Percentiles rank a stretch among this genome's conserved stretches.
Conservation (phyloP, 2,113 vertebrate species). For the Oophaga pumilio region DNA sequence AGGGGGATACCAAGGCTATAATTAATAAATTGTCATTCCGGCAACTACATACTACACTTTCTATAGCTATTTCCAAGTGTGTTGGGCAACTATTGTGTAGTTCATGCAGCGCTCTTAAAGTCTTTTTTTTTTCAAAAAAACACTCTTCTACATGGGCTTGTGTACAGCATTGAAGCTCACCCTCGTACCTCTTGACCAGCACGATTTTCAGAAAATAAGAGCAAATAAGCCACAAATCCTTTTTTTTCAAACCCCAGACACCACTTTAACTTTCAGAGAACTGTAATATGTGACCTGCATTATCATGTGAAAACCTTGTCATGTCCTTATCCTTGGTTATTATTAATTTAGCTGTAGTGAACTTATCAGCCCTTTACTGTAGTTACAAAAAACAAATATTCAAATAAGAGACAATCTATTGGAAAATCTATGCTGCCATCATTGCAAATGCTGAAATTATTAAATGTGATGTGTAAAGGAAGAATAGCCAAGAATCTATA, state of each 20-base stretch:
- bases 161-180: too few species aligned
- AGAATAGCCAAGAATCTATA: conserved; percentile 4
- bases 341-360: conserved; percentile 40
- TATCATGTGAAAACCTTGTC: not conserved
- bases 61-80: too few species aligned
- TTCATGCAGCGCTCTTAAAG: too few species aligned
- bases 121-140: too few species aligned
- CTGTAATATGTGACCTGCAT: not conserved
- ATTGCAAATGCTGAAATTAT: conserved; percentile 17
- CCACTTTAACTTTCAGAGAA: not conserved
- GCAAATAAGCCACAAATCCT: too few species aligned
- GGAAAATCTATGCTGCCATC: conserved; percentile 25
- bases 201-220: not conserved
- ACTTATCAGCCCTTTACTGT: conserved; percentile 13
- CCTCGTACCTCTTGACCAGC: too few species aligned
- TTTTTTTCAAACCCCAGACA: too few species aligned
- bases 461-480: conserved; percentile 13
- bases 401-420: conserved; percentile 10
- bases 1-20: too few species aligned
- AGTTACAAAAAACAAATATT: conserved; percentile 42
- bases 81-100: too few species aligned
- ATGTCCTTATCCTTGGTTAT: conserved; percentile 19
- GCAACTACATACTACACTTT: too few species aligned
- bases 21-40: too few species aligned
- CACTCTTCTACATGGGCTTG: too few species aligned